These are phyloP conservation scores for Globia sparganii DNA, from an alignment of 2,888 invertebrate genomes.

Conservation along the genomic window DNA sequence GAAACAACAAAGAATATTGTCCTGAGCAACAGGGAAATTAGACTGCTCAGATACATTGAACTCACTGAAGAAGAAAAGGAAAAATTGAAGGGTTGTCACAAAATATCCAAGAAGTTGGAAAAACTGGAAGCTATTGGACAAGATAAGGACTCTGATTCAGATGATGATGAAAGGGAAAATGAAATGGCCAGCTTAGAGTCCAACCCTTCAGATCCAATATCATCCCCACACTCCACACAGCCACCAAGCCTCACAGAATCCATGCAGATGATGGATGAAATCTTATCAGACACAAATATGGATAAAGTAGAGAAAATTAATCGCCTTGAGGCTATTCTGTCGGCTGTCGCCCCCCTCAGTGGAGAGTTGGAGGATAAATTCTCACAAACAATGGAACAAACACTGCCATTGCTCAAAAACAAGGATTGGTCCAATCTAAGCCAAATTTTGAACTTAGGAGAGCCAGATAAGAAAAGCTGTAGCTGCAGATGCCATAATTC, in stretches of 20 bases:
- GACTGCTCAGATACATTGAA: conserved; percentile 96
- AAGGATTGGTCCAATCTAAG: conserved; percentile 89
- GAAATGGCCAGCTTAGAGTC: conserved; percentile 96
- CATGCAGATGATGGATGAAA: conserved; percentile 97
- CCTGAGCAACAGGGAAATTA: conserved; percentile 97
- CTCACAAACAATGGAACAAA: conserved; percentile 89
- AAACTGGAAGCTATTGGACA: conserved; percentile 95
- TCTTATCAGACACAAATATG: conserved; percentile 95
- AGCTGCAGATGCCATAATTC: conserved; percentile 90
- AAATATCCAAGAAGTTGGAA: conserved; percentile 97
- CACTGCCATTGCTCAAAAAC: conserved; percentile 88
- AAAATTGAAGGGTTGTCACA: conserved; percentile 96
- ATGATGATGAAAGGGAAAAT: conserved; percentile 93
- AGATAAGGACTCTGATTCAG: conserved; percentile 94
- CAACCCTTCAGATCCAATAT: conserved; percentile 93
- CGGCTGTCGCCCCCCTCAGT: conserved; percentile 94
- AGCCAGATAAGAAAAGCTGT: conserved; percentile 87
- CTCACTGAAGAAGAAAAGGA: conserved; percentile 98
- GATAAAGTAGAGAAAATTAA: conserved; percentile 96
- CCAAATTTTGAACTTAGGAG: conserved; percentile 87
- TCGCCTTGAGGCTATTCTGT: conserved; percentile 95
- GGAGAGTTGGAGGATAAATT: conserved; percentile 90
- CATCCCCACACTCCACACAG: conserved; percentile 94
- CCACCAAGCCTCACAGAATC: conserved; percentile 96
- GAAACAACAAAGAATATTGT: conserved; percentile 96